Percentiles rank a stretch among this genome's conserved stretches.
Evolutionary conservation across 2,797 vertebrate species (phyloP).

Genomic region (Gallinago stenura): DNA sequence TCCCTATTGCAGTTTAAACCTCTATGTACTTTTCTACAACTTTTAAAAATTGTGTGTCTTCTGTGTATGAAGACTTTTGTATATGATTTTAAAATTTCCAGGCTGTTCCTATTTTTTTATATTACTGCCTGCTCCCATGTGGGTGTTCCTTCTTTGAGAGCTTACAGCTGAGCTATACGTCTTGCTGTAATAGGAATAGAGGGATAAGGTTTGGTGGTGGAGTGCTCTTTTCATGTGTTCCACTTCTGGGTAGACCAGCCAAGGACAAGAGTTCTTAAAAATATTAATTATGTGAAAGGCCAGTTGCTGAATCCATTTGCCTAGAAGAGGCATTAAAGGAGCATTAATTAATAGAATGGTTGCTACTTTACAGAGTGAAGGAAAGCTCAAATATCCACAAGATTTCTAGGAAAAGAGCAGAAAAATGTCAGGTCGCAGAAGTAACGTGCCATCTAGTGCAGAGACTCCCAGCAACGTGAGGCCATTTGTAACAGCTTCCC

Average conservation of each 20-base stretch:
- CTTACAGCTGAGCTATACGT: neutral
- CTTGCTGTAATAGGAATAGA: neutral
- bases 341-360: neutral
- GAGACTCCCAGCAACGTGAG: neutral
- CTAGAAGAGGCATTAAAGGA: neutral
- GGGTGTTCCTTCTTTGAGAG: neutral
- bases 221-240: neutral
- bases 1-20: neutral
- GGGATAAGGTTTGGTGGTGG: neutral
- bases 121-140: neutral
- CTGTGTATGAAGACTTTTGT: neutral
- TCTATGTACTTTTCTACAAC: neutral
- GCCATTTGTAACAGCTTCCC: neutral
- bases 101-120: neutral
- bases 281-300: neutral
- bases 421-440: neutral
- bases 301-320: neutral
- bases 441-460: neutral
- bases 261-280: neutral
- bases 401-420: neutral
- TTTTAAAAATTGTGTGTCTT: neutral
- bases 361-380: neutral
- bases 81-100: neutral
- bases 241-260: neutral
- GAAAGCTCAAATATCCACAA: neutral